A percentile compares a stretch with the other conserved stretches of the same genome.
These are phyloP conservation scores for Lycia hirtaria DNA, from an alignment of 2,888 invertebrate genomes.

Conservation along the genomic window DNA sequence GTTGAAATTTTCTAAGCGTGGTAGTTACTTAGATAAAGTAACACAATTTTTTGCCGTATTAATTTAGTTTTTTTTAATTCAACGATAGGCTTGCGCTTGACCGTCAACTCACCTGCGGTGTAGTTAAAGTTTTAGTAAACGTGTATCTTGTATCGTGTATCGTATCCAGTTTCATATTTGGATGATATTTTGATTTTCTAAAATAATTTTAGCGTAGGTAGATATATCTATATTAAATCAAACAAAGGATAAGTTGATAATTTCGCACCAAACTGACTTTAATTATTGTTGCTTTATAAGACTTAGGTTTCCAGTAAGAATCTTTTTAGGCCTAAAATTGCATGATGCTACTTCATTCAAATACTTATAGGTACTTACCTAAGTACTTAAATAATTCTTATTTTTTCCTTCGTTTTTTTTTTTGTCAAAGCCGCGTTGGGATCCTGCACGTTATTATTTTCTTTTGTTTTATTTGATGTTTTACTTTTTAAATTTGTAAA, in stretches of 20 bases:
- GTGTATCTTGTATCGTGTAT: not conserved
- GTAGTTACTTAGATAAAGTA: no score
- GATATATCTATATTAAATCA: not conserved
- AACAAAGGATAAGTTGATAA: not conserved
- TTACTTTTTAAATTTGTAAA: not conserved
- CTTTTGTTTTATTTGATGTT: not conserved
- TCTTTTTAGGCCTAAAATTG: slow-evolving; percentile 59
- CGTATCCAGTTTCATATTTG: not conserved
- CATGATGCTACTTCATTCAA: not conserved
- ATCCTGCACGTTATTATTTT: not conserved
- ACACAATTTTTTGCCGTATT: no score
- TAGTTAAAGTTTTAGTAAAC: not conserved
- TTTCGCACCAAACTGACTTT: not conserved
- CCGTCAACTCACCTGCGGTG: no score
- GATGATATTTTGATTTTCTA: not conserved
- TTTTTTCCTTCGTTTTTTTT: no score
- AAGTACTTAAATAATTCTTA: not conserved
- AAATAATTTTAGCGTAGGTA: not conserved
- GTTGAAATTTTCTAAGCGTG: no score
- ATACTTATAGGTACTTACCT: not conserved
- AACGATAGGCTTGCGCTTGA: no score
- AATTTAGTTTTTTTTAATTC: no score
- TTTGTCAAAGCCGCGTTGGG: no score
- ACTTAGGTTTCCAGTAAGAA: slow-evolving; percentile 42
- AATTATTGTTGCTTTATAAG: slow-evolving; percentile 1